Evolutionary conservation across 2,888 invertebrate species (phyloP).

Genomic region (Xestia xanthographa): DNA sequence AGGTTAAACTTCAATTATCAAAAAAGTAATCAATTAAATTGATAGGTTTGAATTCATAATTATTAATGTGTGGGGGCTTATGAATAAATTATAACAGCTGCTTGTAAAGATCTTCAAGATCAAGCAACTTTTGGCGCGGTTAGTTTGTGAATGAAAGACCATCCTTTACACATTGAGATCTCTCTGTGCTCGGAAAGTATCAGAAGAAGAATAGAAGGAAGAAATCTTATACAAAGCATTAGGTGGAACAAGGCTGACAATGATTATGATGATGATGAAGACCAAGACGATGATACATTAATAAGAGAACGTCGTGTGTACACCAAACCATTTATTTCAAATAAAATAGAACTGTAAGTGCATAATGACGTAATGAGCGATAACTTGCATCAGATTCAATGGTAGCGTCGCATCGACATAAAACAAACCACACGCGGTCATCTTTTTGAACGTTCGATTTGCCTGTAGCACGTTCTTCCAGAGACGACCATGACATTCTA

Average conservation of each 20-base stretch:
- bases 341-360: slow-evolving; percentile 21
- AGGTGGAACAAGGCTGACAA: too few species aligned
- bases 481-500: slow-evolving; percentile 7
- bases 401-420: slow-evolving; percentile 18
- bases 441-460: slow-evolving; percentile 13
- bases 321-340: slow-evolving; percentile 2
- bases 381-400: slow-evolving; percentile 1
- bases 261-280: too few species aligned
- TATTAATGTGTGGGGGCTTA: background rate
- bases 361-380: slow-evolving; percentile 13
- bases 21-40: background rate
- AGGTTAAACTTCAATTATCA: background rate
- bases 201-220: too few species aligned
- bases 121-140: background rate
- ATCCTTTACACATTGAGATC: background rate
- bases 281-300: background rate
- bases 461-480: slow-evolving; percentile 19
- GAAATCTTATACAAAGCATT: too few species aligned
- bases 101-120: background rate
- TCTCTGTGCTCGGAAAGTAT: background rate
- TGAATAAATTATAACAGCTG: background rate
- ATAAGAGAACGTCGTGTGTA: background rate
- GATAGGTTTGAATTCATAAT: background rate
- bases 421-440: slow-evolving; percentile 32
- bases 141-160: background rate